Percentiles rank a stretch among this genome's conserved stretches.
These are phyloP conservation scores for Cryptocheilus praepositus DNA, from an alignment of 2,888 invertebrate species.

Conservation along the genomic window DNA sequence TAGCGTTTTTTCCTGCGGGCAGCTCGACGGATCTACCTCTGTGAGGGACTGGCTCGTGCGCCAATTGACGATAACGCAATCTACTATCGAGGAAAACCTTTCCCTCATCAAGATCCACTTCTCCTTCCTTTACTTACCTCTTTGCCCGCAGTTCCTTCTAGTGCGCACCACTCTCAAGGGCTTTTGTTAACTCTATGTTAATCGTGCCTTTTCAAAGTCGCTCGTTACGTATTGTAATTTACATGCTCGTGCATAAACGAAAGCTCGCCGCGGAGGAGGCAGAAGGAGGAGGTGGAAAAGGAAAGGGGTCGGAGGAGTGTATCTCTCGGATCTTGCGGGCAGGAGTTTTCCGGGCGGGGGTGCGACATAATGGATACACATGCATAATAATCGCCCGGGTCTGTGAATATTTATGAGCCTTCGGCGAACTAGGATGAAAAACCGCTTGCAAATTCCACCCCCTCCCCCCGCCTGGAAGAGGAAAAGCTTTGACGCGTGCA, in stretches of 20 bases:
- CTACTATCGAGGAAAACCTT: too few species aligned
- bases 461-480: not conserved
- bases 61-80: too few species aligned
- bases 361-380: conserved; percentile 44
- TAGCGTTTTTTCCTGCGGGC: too few species aligned
- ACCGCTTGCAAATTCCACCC: conserved; percentile 6
- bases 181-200: conserved; percentile 1
- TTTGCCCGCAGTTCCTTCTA: too few species aligned
- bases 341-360: conserved; percentile 6
- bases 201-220: not conserved
- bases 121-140: too few species aligned
- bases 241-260: conserved; percentile 4
- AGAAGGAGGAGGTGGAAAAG: not conserved
- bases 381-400: conserved; percentile 23
- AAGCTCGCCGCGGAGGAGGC: conserved; percentile 4
- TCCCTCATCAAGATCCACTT: too few species aligned
- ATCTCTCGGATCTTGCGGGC: conserved; percentile 2
- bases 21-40: too few species aligned
- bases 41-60: too few species aligned
- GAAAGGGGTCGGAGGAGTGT: conserved; percentile 17
- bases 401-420: conserved; percentile 7
- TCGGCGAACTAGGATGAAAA: conserved; percentile 4
- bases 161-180: too few species aligned
- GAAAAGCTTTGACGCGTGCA: conserved; percentile 2
- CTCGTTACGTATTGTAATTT: conserved; percentile 5